Conservation (phyloP, 2,888 invertebrate species). For the Plutella xylostella region DNA sequence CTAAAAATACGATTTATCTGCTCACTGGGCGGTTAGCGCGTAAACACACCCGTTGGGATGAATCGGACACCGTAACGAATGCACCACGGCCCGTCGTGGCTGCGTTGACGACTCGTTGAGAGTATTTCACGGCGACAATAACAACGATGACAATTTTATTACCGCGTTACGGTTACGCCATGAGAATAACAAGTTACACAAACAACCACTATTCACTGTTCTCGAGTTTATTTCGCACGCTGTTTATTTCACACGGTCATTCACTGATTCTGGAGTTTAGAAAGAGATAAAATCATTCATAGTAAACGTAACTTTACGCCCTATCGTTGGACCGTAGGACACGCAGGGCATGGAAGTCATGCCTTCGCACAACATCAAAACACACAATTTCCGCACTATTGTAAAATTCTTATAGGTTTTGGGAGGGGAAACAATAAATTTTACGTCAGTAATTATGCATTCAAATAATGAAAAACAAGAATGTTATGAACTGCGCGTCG, state of each 20-base stretch:
- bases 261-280: slow-evolving; percentile 66
- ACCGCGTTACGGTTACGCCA: slow-evolving; percentile 45
- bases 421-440: slow-evolving; percentile 22
- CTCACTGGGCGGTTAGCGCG: too few relatives aligned
- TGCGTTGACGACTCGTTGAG: neutral
- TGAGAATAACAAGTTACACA: slow-evolving; percentile 54
- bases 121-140: slow-evolving; percentile 30
- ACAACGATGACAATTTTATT: slow-evolving; percentile 44
- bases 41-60: slow-evolving; percentile 51
- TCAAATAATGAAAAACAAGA: slow-evolving; percentile 14
- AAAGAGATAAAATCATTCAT: slow-evolving; percentile 71
- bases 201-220: slow-evolving; percentile 63
- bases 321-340: slow-evolving; percentile 42
- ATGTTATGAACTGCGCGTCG: slow-evolving; percentile 50
- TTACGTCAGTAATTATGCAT: slow-evolving; percentile 26
- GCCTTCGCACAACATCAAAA: slow-evolving; percentile 59
- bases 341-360: slow-evolving; percentile 70
- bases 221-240: slow-evolving; percentile 51
- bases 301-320: slow-evolving; percentile 67
- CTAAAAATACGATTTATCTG: slow-evolving; percentile 64
- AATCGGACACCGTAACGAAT: slow-evolving; percentile 49
- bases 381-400: slow-evolving; percentile 42
- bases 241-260: slow-evolving; percentile 61
- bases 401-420: slow-evolving; percentile 27
- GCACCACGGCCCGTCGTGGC: slow-evolving; percentile 23